A percentile compares a stretch with the other conserved stretches of the same genome.
Conservation (phyloP, 2,888 invertebrate species). For the Drosophila putrida region DNA sequence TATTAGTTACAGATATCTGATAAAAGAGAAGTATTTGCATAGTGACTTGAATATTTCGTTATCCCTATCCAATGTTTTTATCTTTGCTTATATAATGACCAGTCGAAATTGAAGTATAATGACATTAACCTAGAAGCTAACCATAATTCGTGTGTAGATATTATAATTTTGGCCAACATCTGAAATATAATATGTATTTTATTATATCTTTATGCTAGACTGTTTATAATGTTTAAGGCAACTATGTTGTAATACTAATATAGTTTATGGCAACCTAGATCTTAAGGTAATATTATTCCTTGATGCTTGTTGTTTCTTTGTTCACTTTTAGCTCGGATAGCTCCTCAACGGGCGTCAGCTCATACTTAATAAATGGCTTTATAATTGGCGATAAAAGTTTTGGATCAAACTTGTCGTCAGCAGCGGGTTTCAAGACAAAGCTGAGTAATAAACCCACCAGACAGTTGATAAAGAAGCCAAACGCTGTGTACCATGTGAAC, state of each 20-base stretch:
- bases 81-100: not conserved
- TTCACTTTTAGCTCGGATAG: slow-evolving; percentile 48
- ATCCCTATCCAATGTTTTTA: not conserved
- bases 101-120: slow-evolving; percentile 3
- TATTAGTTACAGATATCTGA: not conserved
- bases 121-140: not conserved
- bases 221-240: slow-evolving; percentile 4
- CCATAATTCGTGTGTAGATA: not conserved
- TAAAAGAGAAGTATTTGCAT: slow-evolving; percentile 9
- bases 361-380: slow-evolving; percentile 36
- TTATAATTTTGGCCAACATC: not conserved
- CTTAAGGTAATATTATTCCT: slow-evolving; percentile 2
- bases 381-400: slow-evolving; percentile 58
- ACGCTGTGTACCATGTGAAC: slow-evolving; percentile 87
- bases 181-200: not conserved
- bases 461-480: slow-evolving; percentile 86
- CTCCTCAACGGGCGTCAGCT: slow-evolving; percentile 35
- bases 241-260: slow-evolving; percentile 12
- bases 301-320: slow-evolving; percentile 19
- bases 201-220: slow-evolving; percentile 1
- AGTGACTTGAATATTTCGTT: slow-evolving; percentile 1
- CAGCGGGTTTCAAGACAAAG: slow-evolving; percentile 84
- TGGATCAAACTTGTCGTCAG: slow-evolving; percentile 68
- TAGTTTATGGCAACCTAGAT: slow-evolving; percentile 6
- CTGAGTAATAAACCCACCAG: slow-evolving; percentile 86